A percentile compares a stretch with the other conserved stretches of the same genome.
Evolutionary conservation across 2,113 vertebrate genomes (phyloP).

Genomic region (Psilopsiagon aymara): DNA sequence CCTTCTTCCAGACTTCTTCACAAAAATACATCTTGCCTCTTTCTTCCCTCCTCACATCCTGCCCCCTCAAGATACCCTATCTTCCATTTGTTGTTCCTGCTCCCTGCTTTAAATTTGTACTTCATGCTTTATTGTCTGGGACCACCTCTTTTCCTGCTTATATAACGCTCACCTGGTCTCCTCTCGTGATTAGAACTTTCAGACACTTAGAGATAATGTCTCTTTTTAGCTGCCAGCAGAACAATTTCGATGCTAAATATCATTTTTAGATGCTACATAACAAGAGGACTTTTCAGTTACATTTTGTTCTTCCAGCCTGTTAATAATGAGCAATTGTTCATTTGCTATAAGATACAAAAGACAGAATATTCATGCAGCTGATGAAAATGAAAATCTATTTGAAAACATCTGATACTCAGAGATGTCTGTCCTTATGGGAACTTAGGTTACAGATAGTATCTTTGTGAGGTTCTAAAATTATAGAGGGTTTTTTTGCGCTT

Average conservation of each 20-base stretch:
- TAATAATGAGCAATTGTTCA: constrained; percentile 28
- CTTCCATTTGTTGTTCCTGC: background rate
- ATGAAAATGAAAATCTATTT: background rate
- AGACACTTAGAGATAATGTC: background rate
- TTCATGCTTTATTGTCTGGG: background rate
- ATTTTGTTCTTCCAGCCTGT: constrained; percentile 26
- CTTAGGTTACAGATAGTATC: background rate
- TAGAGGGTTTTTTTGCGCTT: background rate
- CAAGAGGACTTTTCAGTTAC: constrained; percentile 1
- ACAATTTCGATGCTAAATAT: background rate
- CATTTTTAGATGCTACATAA: constrained; percentile 9
- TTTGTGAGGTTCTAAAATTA: background rate
- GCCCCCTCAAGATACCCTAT: background rate
- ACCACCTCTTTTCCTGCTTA: background rate
- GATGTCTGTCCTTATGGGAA: background rate
- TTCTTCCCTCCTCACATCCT: background rate
- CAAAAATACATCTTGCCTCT: background rate
- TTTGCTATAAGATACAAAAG: background rate
- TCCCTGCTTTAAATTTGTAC: background rate
- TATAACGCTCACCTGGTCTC: background rate
- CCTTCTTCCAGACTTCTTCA: background rate
- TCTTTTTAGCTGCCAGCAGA: background rate
- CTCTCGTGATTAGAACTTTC: background rate
- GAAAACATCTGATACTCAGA: background rate
- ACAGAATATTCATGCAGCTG: background rate